Percentiles rank a stretch among this genome's conserved stretches.
Conservation (phyloP, 2,888 invertebrate genomes). For the Xanthia icteritia region DNA sequence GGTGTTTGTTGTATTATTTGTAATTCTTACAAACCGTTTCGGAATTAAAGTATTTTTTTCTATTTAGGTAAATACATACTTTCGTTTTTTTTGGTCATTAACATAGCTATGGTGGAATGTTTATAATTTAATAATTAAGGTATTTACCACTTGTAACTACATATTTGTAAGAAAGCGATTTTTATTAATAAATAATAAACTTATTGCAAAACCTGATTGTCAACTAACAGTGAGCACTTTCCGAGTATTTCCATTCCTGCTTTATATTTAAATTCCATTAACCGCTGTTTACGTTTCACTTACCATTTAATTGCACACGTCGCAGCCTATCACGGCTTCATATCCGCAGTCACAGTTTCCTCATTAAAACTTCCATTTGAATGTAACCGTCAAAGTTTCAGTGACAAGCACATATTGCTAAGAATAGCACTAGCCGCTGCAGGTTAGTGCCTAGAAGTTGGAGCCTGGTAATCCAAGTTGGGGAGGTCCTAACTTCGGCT, state of each 20-base stretch:
- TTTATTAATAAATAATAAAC: background rate
- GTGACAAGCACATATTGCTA: conserved; percentile 53
- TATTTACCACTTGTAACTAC: background rate
- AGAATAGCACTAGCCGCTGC: conserved; percentile 58
- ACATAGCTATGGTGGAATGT: conserved; percentile 9
- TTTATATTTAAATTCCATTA: conserved; percentile 38
- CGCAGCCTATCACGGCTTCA: conserved; percentile 34
- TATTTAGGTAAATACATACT: background rate
- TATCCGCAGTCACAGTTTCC: conserved; percentile 48
- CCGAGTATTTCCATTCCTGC: background rate
- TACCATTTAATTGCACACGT: conserved; percentile 48
- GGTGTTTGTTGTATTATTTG: conserved; percentile 37
- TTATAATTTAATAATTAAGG: background rate
- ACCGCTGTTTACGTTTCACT: conserved; percentile 40
- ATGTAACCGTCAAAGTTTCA: conserved; percentile 56
- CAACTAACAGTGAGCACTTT: background rate
- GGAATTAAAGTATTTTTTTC: conserved; percentile 35
- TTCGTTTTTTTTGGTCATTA: conserved; percentile 33
- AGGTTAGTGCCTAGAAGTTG: conserved; percentile 51
- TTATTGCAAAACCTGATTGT: background rate
- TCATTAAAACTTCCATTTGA: conserved; percentile 65
- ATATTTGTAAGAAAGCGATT: background rate
- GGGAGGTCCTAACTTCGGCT: conserved; percentile 53
- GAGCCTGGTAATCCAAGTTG: conserved; percentile 61
- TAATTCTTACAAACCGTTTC: conserved; percentile 24